Conservation (phyloP, 2,888 invertebrate genomes). For the Steromphala cineraria region DNA sequence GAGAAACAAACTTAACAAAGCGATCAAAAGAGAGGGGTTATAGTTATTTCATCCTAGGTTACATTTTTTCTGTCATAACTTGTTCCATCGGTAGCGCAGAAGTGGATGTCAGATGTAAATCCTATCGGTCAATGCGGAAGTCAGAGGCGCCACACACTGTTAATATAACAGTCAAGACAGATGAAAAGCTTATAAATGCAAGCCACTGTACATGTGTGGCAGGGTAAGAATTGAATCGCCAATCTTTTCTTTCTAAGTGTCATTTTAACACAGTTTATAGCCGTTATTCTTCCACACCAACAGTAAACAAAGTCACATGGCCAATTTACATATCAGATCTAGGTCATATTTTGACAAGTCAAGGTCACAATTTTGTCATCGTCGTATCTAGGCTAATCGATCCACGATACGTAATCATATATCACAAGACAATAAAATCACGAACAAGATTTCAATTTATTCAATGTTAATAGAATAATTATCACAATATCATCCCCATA, state of each 20-base stretch:
- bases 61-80: not conserved
- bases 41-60: not conserved
- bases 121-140: not conserved
- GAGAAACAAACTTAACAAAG: not conserved
- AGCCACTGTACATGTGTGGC: not conserved
- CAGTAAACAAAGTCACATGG: not conserved
- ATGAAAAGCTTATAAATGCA: not conserved
- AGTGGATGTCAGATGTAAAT: not conserved
- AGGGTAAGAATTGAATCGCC: not conserved
- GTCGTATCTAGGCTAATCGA: too few relatives aligned
- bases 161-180: not conserved
- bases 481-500: too few relatives aligned
- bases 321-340: not conserved
- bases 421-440: too few relatives aligned
- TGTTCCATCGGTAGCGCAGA: not conserved
- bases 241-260: not conserved
- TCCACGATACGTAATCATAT: too few relatives aligned
- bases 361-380: not conserved
- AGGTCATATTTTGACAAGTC: not conserved
- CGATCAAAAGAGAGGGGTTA: not conserved
- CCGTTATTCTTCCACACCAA: not conserved
- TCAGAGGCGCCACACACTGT: not conserved
- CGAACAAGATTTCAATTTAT: too few relatives aligned
- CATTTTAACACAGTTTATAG: too few relatives aligned
- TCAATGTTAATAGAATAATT: too few relatives aligned